These are phyloP conservation scores for Lordiphosa fenestrarum DNA, from an alignment of 2,888 invertebrate species.

Conservation along the genomic window DNA sequence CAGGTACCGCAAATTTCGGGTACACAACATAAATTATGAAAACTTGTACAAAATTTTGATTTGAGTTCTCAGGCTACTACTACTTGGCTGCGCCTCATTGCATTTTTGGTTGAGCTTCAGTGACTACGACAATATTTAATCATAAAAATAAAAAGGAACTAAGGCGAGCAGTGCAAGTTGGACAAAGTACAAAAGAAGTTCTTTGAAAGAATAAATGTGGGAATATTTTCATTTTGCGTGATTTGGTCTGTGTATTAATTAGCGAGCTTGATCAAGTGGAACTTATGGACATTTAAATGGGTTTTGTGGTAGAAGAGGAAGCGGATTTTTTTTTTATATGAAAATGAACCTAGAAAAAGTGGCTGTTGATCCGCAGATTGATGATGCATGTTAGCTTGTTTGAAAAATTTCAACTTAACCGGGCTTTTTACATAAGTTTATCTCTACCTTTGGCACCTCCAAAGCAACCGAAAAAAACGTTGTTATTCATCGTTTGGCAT, in stretches of 20 bases:
- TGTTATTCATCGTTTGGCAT: not conserved
- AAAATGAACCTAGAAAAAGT: too few species aligned
- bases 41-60: conserved; percentile 23
- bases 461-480: not conserved
- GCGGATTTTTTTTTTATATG: not conserved
- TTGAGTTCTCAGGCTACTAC: conserved; percentile 48
- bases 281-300: conserved; percentile 16
- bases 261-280: conserved; percentile 38
- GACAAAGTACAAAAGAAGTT: conserved; percentile 41
- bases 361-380: too few species aligned
- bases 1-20: conserved; percentile 25
- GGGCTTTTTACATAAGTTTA: too few species aligned
- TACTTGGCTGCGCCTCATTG: conserved; percentile 49
- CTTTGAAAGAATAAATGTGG: conserved; percentile 50
- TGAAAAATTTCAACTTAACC: too few species aligned
- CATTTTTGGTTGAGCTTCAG: conserved; percentile 54
- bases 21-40: too few species aligned
- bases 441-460: too few species aligned
- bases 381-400: too few species aligned
- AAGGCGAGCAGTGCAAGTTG: conserved; percentile 19
- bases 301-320: not conserved
- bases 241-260: conserved; percentile 48
- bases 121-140: conserved; percentile 61
- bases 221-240: conserved; percentile 35
- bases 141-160: conserved; percentile 48